A percentile compares a stretch with the other conserved stretches of the same genome.
These are phyloP conservation scores for Tinea trinotella DNA, from an alignment of 2,888 invertebrate genomes.

Conservation along the genomic window DNA sequence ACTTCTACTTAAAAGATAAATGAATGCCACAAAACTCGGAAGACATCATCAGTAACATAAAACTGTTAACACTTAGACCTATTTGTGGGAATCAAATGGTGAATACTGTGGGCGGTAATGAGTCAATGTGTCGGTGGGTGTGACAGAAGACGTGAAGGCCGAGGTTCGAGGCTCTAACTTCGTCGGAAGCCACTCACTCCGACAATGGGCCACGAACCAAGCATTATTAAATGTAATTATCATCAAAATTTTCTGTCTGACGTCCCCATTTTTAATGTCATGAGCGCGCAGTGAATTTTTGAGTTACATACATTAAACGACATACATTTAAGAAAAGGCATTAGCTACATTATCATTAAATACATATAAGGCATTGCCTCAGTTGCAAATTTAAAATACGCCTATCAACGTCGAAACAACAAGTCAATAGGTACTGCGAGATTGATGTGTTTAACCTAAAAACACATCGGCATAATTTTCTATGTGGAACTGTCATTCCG, in stretches of 20 bases:
- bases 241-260: not conserved
- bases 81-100: not conserved
- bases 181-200: conserved; percentile 39
- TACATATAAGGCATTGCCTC: not conserved
- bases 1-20: not conserved
- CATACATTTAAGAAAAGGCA: no score
- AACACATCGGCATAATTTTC: conserved; percentile 32
- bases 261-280: conserved; percentile 1
- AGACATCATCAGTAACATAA: not conserved
- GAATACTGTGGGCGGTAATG: conserved; percentile 48
- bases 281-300: not conserved
- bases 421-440: conserved; percentile 28
- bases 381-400: not conserved
- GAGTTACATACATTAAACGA: no score
- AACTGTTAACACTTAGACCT: not conserved
- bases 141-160: conserved; percentile 47
- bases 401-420: conserved; percentile 21
- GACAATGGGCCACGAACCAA: conserved; percentile 22
- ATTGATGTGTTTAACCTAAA: conserved; percentile 38
- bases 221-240: conserved; percentile 9
- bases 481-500: conserved; percentile 27
- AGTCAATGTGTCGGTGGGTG: conserved; percentile 53
- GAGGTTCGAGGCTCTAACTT: conserved; percentile 36
- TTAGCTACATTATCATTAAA: no score
- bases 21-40: not conserved